Base-by-base conservation (phyloP, 1,140 invertebrate species). In the Brachionus manjavacas region DNA sequence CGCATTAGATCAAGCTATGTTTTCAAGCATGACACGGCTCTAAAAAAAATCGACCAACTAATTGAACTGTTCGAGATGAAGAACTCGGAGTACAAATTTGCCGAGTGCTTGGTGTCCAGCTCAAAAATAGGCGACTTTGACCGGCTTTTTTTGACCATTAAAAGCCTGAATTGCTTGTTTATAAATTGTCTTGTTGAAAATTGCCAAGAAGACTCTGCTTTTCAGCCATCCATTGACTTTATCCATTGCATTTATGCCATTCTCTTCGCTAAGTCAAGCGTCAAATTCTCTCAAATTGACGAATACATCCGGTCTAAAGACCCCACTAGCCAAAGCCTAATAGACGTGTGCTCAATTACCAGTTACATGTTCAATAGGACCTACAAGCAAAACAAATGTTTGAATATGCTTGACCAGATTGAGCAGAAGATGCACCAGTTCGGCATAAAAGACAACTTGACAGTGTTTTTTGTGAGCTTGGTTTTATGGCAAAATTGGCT, bases 1-100 rank as follows among this genome's bases (percentile, higher is more conserved):
- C 72, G 28, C 6, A 31, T 76, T 28, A 46, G 72, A 31, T 11
- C 16, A 12, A 76, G 41, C 46, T 76, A 76, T 76, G 8, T 25
- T 20, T 49, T 76, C 14, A 76, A 76, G 12, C 4, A 20, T 46
- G 41, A 76, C 12, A 28, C 25, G 4, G 72, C 72, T 46, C 28
- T 76, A 20, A 76, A 76, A 76, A 76, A 76, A 23, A 76, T 76
- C 25, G 72, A 76, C 23, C 20, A 46, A 8, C 49, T 76, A n/a
- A 49, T 76, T 23, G 43, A 76, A 11, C 16, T 76, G n/a, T 76
- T 76, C 4, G 72, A 76, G 25, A 76, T 76, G 72, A 76, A 76
- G 49, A 49, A 76, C n/a, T 14, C 16, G 9, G 43, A 49, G 11
- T 76, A 49, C n/a, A 76, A 76, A 4, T 76, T 76, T 25, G 16